Base-by-base conservation (phyloP, 2,797 vertebrate species). In the Semaprochilodus insignis region DNA sequence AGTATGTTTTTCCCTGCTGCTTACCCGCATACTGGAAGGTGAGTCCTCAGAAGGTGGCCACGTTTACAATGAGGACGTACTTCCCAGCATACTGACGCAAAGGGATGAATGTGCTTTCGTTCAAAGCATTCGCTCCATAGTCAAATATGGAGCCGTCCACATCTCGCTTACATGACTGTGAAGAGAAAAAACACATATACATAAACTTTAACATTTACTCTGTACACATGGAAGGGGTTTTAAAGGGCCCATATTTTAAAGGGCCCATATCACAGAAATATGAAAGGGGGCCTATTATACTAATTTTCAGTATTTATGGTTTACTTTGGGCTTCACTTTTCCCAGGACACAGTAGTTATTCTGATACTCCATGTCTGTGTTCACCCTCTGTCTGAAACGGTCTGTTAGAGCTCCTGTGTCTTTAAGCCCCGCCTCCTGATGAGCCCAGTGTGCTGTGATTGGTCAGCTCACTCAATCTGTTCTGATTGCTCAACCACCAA, bases 21-120 rank as follows among this genome's bases (percentile, higher is more conserved):
- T 96, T 95, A 98, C 98, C 97, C 2, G 94, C 70, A 71, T 99
- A 99, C 92, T 99, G 97, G 78, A 75, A 87, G 63, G 97, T 97
- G 75, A 93, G 91, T 57, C 95, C 94, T 96, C 97, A 99, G 94
- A 95, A 99, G 0, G 96, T 96, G 63, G 97, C 98, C 85, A 99
- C 96, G 0, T 98, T 99, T 91, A 99, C 89, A 2, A 99, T 93
- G 88, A 99, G 97, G 74, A 99, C 86, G 0, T 87, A 90, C 89
- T 94, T 97, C 82, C 97, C 97, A 0, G 3, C 57, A 0, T 93
- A 98, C 34, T 94, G 91, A 36, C 88, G 91, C 85, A 99, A 95
- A 82, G 92, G 92, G 60, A 98, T 77, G 0, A 92, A 93, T 48
- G 82, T 88, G 0, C 92, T 94, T 0, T 91, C 95, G 0, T 94